These are phyloP conservation scores for Lasioglossum baleicum DNA, from an alignment of 1,140 invertebrate genomes.

Conservation along the genomic window DNA sequence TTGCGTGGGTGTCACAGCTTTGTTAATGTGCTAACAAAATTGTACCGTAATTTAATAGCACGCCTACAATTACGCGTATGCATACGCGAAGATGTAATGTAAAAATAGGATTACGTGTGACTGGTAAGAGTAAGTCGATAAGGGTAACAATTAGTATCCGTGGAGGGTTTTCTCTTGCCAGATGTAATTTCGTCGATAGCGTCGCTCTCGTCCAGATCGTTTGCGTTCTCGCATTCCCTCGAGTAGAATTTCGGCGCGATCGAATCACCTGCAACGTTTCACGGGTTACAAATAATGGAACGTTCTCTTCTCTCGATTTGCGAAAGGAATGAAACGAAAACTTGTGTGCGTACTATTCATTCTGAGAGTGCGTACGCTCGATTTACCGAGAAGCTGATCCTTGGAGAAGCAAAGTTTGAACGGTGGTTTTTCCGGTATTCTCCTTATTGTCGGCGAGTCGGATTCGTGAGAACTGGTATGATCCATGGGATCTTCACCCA, in stretches of 20 bases:
- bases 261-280: slow-evolving; percentile 61
- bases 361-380: slow-evolving; percentile 61
- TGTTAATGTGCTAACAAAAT: too few species aligned
- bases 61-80: background rate
- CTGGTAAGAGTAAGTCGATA: slow-evolving; percentile 66
- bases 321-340: too few species aligned
- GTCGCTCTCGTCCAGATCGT: slow-evolving; percentile 46
- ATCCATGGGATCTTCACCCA: background rate
- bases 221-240: slow-evolving; percentile 45
- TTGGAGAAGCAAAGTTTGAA: slow-evolving; percentile 74
- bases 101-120: slow-evolving; percentile 62
- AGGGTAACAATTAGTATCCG: slow-evolving; percentile 48
- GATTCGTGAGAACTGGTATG: slow-evolving; percentile 41
- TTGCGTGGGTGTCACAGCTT: too few species aligned
- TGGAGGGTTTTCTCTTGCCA: slow-evolving; percentile 46
- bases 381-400: slow-evolving; percentile 67
- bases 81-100: background rate
- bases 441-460: slow-evolving; percentile 28
- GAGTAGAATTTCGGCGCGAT: slow-evolving; percentile 74
- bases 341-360: slow-evolving; percentile 59
- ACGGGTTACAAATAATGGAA: too few species aligned
- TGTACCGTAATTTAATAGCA: too few species aligned
- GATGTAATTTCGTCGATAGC: slow-evolving; percentile 53
- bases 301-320: too few species aligned
- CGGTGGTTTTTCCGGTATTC: slow-evolving; percentile 58